Evolutionary conservation across 2,888 invertebrate genomes (phyloP).

Genomic region (Himalopsyche kuldschensis): DNA sequence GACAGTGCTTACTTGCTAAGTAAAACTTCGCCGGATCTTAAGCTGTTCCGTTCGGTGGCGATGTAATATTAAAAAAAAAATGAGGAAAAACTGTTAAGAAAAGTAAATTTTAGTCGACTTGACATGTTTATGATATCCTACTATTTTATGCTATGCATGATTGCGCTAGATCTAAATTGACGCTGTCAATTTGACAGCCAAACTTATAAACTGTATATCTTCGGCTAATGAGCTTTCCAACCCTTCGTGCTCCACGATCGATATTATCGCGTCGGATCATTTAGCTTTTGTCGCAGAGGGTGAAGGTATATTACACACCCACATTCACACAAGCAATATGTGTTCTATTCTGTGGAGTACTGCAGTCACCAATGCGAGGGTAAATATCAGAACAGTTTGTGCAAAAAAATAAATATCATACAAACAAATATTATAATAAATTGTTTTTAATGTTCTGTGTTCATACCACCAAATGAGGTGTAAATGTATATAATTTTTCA

Average conservation of each 20-base stretch:
- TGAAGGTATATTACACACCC: neutral
- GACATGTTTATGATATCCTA: no score
- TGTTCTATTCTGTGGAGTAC: neutral
- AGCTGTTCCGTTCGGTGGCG: no score
- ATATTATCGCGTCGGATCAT: conserved; percentile 1
- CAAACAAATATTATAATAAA: no score
- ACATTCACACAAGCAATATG: neutral
- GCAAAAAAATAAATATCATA: neutral
- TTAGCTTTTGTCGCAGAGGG: neutral
- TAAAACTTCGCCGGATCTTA: no score
- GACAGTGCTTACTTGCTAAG: no score
- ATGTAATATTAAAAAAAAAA: no score
- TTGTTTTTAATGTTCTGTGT: no score
- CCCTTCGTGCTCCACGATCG: neutral
- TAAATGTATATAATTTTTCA: no score
- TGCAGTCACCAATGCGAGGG: neutral
- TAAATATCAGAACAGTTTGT: neutral
- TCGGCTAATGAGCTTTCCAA: neutral
- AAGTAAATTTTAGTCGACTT: no score
- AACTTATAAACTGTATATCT: neutral
- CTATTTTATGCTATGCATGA: neutral
- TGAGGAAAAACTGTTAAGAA: no score
- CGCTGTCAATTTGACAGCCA: neutral
- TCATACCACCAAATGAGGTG: no score
- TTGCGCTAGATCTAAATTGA: neutral